phyloP scores from a whole-genome alignment of 1,140 invertebrate genomes.

The Alviniconcha marisindica region DNA sequence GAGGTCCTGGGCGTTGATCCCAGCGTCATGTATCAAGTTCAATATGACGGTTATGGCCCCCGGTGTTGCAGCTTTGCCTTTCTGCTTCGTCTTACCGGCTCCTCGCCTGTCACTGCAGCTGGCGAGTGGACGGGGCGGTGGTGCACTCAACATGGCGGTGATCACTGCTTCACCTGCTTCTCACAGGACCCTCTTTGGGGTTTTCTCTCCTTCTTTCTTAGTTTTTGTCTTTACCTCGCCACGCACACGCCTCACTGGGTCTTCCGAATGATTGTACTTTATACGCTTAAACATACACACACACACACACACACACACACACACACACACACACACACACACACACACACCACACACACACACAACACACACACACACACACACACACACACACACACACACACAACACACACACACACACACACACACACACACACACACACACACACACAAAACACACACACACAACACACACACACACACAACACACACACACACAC shows the following conservation, averaged over 20 bases:
- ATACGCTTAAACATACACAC: too few species aligned
- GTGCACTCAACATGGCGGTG: background rate
- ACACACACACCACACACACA: background rate
- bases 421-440: too few species aligned
- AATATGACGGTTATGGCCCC: slow-evolving; percentile 38
- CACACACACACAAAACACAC: too few species aligned
- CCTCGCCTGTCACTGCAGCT: background rate
- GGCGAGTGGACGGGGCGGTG: too few species aligned
- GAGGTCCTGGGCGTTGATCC: background rate
- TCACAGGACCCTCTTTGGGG: background rate
- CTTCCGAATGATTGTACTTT: background rate
- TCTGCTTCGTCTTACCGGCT: slow-evolving; percentile 8
- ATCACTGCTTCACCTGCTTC: background rate
- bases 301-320: background rate
- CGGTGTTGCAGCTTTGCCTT: slow-evolving; percentile 24
- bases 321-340: slow-evolving; percentile 10
- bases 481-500: background rate
- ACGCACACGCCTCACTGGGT: background rate
- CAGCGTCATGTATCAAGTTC: slow-evolving; percentile 29
- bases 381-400: too few species aligned
- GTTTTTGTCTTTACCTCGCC: background rate
- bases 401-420: too few species aligned
- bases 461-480: too few species aligned
- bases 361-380: background rate
- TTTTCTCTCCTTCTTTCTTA: background rate